Evolutionary conservation across 2,113 vertebrate genomes (phyloP).

Genomic region (Brevimyrus niger): DNA sequence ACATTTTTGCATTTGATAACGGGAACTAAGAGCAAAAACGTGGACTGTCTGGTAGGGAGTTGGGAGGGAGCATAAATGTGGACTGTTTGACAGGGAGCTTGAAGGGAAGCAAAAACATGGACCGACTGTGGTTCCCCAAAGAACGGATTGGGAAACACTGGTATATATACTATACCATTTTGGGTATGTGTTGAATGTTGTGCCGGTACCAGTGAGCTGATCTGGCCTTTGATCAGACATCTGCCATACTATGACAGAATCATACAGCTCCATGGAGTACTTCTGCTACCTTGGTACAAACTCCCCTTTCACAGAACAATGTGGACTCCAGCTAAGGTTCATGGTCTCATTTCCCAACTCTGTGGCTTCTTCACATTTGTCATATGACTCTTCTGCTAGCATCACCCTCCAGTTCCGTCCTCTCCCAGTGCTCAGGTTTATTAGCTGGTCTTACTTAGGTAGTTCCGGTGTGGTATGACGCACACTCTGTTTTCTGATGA

Average conservation of each 20-base stretch:
- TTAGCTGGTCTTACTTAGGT: neutral
- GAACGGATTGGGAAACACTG: neutral
- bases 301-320: neutral
- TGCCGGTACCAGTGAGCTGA: neutral
- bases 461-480: neutral
- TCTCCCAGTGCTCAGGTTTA: neutral
- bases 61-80: neutral
- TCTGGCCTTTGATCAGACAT: neutral
- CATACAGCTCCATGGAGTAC: neutral
- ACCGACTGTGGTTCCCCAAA: neutral
- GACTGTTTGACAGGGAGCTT: neutral
- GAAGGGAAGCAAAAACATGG: neutral
- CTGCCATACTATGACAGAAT: neutral
- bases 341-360: neutral
- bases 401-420: neutral
- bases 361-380: neutral
- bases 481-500: neutral
- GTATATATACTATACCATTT: neutral
- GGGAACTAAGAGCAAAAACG: neutral
- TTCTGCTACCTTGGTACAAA: neutral
- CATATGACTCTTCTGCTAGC: neutral
- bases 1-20: neutral
- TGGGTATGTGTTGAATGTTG: neutral
- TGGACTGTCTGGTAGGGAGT: neutral
- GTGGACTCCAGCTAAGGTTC: neutral